Conservation (phyloP, 2,888 invertebrate species). For the Griposia aprilina region DNA sequence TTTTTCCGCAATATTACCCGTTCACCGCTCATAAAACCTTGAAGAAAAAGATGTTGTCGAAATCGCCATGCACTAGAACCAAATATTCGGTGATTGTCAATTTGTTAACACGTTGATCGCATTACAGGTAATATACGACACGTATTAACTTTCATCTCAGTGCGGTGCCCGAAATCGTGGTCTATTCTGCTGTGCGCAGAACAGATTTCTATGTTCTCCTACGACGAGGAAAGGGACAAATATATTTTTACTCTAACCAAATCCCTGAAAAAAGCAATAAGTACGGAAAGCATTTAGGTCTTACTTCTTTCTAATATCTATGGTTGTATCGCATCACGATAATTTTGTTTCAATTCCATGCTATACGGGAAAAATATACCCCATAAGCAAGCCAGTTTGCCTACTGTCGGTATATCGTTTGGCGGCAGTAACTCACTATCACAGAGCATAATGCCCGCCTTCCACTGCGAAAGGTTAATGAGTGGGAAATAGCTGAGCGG, state of each 20-base stretch:
- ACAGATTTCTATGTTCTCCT: not conserved
- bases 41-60: not conserved
- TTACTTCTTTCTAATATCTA: too few species aligned
- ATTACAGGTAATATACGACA: too few species aligned
- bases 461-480: too few species aligned
- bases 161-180: not conserved
- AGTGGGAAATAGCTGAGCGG: too few species aligned
- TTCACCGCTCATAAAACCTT: not conserved
- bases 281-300: not conserved
- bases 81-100: too few species aligned
- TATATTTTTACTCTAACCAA: not conserved
- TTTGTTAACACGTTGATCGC: too few species aligned
- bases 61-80: too few species aligned
- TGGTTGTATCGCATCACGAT: not conserved
- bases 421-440: too few species aligned
- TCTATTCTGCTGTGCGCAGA: not conserved
- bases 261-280: not conserved
- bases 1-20: not conserved
- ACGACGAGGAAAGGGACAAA: not conserved
- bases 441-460: too few species aligned
- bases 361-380: not conserved
- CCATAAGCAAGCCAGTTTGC: too few species aligned
- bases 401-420: too few species aligned
- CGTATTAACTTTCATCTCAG: not conserved
- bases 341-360: not conserved